phyloP scores from a whole-genome alignment of 2,113 vertebrate genomes.

The Gasterosteus nipponicus region DNA sequence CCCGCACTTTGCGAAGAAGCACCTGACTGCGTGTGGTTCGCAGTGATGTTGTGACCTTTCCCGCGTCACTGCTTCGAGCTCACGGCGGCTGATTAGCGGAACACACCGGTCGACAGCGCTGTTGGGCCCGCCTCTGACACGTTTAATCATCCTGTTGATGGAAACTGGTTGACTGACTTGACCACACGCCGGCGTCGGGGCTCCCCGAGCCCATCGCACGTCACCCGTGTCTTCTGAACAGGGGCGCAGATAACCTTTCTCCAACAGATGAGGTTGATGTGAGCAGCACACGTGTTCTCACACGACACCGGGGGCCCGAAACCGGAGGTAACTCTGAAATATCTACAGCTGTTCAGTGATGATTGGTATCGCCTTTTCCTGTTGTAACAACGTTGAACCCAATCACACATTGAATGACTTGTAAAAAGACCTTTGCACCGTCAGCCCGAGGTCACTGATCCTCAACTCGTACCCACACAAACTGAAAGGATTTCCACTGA shows the following conservation, averaged over 20 bases:
- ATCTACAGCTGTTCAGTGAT: too few species aligned
- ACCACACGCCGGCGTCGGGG: conserved; percentile 26
- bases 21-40: conserved; percentile 7
- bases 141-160: conserved; percentile 59
- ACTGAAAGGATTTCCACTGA: neutral
- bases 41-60: conserved; percentile 29
- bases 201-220: conserved; percentile 19
- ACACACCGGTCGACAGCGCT: neutral
- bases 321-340: neutral
- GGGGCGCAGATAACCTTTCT: conserved; percentile 63
- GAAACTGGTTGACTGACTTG: conserved; percentile 54
- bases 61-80: conserved; percentile 7
- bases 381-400: neutral
- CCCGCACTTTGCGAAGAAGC: neutral
- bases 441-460: neutral
- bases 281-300: conserved; percentile 18
- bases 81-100: conserved; percentile 22
- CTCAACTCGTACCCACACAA: neutral
- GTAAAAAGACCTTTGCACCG: neutral
- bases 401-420: neutral
- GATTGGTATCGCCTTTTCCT: neutral
- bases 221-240: conserved; percentile 32
- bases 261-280: conserved; percentile 53
- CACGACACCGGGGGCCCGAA: conserved; percentile 1
- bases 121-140: conserved; percentile 54